A percentile compares a stretch with the other conserved stretches of the same genome.
Evolutionary conservation across 2,888 invertebrate genomes (phyloP).

Genomic region (Rhagophthalmus giganteus): DNA sequence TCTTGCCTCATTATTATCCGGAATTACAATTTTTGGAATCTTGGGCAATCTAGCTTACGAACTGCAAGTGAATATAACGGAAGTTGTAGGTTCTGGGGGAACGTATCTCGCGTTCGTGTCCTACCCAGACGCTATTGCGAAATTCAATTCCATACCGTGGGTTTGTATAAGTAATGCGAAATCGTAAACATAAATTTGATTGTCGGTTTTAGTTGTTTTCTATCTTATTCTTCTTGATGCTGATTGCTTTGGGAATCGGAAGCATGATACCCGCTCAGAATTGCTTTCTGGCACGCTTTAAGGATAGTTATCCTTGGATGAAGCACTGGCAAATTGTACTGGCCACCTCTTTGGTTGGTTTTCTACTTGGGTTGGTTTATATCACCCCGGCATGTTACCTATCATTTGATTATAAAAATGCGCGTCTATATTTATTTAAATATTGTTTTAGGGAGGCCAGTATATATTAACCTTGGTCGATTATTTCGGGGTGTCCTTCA

Average conservation of each 20-base stretch:
- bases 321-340: slow-evolving; percentile 64
- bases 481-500: slow-evolving; percentile 64
- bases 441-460: slow-evolving; percentile 60
- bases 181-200: not conserved
- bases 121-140: slow-evolving; percentile 80
- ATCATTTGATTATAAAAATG: not conserved
- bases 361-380: slow-evolving; percentile 69
- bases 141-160: slow-evolving; percentile 73
- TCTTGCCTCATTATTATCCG: slow-evolving; percentile 78
- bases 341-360: slow-evolving; percentile 56
- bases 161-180: slow-evolving; percentile 51
- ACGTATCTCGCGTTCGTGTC: slow-evolving; percentile 82
- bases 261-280: slow-evolving; percentile 73
- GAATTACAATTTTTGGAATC: slow-evolving; percentile 80
- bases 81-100: slow-evolving; percentile 72
- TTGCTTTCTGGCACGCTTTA: slow-evolving; percentile 67
- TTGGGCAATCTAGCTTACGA: slow-evolving; percentile 75
- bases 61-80: slow-evolving; percentile 65
- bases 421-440: not conserved
- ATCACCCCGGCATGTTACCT: slow-evolving; percentile 69
- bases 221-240: slow-evolving; percentile 80
- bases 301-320: slow-evolving; percentile 67
- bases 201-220: slow-evolving; percentile 67
- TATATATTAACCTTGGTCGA: slow-evolving; percentile 63
- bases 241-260: slow-evolving; percentile 78